phyloP scores from a whole-genome alignment of 1,140 invertebrate species.

The Heliconius hermathena region DNA sequence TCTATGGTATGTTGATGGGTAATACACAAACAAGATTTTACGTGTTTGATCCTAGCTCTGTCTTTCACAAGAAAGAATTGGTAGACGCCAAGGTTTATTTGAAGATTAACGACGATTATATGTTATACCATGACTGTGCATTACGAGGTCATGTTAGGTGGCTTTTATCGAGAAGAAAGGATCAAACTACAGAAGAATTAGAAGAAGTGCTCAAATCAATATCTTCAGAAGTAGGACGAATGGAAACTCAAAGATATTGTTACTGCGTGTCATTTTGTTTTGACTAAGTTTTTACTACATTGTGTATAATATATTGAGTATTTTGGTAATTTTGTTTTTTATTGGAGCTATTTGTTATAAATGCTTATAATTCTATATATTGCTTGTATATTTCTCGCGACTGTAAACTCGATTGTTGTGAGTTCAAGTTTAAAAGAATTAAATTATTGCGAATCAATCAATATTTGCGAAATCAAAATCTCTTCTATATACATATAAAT shows the following conservation, averaged over 20 bases:
- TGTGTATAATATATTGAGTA: too few species aligned
- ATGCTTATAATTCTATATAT: too few species aligned
- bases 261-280: not conserved
- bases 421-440: too few species aligned
- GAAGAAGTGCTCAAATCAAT: constrained; percentile 16
- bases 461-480: too few species aligned
- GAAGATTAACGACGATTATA: constrained; percentile 35
- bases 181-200: constrained; percentile 27
- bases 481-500: too few species aligned
- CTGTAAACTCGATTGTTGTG: too few species aligned
- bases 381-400: too few species aligned
- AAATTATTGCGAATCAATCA: too few species aligned
- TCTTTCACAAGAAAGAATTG: not conserved
- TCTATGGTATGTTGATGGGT: constrained; percentile 28
- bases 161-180: constrained; percentile 23
- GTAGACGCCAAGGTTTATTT: constrained; percentile 23
- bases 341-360: too few species aligned
- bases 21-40: constrained; percentile 21
- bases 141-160: constrained; percentile 19
- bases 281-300: too few species aligned
- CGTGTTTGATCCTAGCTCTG: constrained; percentile 23
- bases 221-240: constrained; percentile 16
- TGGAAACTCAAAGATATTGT: constrained; percentile 33
- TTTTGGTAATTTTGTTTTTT: too few species aligned
- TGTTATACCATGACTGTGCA: constrained; percentile 21